These are phyloP conservation scores for Acholoe squamosa DNA, from an alignment of 2,888 invertebrate genomes.

Conservation along the genomic window DNA sequence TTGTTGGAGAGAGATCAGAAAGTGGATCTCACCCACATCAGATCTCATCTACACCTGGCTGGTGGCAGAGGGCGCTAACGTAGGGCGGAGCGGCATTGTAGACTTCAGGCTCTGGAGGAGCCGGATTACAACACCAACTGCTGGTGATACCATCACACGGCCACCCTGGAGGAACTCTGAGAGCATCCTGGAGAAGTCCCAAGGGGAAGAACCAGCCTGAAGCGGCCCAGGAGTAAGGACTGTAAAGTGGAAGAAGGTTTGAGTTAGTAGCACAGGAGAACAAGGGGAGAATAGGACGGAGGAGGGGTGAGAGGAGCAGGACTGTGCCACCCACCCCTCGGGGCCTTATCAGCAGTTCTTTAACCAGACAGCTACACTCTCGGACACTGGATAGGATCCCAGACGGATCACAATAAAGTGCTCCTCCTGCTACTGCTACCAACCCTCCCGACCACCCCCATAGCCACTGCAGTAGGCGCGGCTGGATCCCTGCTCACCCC, in stretches of 20 bases:
- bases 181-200: too few relatives aligned
- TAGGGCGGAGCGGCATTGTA: background rate
- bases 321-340: background rate
- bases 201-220: too few relatives aligned
- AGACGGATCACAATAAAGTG: background rate
- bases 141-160: too few relatives aligned
- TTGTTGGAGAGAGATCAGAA: too few relatives aligned
- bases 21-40: background rate
- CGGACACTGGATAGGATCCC: slow-evolving; percentile 10
- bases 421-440: background rate
- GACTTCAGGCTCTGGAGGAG: too few relatives aligned
- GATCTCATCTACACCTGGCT: background rate
- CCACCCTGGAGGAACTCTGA: background rate
- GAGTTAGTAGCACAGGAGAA: background rate
- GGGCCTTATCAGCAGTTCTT: background rate
- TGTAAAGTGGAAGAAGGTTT: too few relatives aligned
- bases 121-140: too few relatives aligned
- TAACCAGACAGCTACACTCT: background rate
- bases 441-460: background rate
- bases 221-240: background rate
- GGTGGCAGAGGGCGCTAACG: background rate
- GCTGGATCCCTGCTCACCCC: slow-evolving; percentile 22
- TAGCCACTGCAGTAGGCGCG: background rate
- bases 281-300: background rate
- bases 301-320: too few relatives aligned